Percentiles rank a stretch among this genome's conserved stretches.
phyloP scores from a whole-genome alignment of 2,888 invertebrate species.

The Dicycla oo region DNA sequence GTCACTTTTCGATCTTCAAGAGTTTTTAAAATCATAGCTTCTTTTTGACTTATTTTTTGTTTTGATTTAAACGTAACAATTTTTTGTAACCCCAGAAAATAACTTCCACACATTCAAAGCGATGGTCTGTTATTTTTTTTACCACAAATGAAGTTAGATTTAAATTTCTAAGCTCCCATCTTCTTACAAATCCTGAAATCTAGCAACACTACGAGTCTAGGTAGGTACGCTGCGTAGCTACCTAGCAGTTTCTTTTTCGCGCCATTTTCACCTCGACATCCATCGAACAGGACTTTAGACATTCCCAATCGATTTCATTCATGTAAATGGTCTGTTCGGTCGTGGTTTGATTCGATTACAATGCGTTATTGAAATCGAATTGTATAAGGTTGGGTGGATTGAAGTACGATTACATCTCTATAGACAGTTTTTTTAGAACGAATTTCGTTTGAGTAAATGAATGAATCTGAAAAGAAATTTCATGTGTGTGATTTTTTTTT shows the following conservation, averaged over 20 bases:
- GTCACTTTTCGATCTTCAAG: neutral
- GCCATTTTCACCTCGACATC: slow-evolving; percentile 35
- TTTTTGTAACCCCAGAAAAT: neutral
- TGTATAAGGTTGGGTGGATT: slow-evolving; percentile 46
- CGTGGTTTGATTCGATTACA: slow-evolving; percentile 60
- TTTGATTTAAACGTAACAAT: no score
- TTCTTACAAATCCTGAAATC: neutral
- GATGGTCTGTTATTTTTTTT: no score
- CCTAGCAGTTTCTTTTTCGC: slow-evolving; percentile 54
- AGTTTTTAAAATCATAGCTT: no score
- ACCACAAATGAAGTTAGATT: neutral
- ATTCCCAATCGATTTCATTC: slow-evolving; percentile 57
- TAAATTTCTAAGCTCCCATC: neutral
- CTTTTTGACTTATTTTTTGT: no score
- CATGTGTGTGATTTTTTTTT: neutral
- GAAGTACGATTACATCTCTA: slow-evolving; percentile 34
- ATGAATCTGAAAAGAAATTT: slow-evolving; percentile 5
- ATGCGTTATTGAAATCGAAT: slow-evolving; percentile 58
- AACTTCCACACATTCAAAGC: neutral
- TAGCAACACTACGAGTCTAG: slow-evolving; percentile 33
- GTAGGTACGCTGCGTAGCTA: slow-evolving; percentile 27
- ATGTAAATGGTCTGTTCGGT: slow-evolving; percentile 56
- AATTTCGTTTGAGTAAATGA: slow-evolving; percentile 27
- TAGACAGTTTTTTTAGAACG: slow-evolving; percentile 22
- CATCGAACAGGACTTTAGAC: slow-evolving; percentile 52